Conservation (phyloP, 2,113 vertebrate species). For the Struthio camelus region DNA sequence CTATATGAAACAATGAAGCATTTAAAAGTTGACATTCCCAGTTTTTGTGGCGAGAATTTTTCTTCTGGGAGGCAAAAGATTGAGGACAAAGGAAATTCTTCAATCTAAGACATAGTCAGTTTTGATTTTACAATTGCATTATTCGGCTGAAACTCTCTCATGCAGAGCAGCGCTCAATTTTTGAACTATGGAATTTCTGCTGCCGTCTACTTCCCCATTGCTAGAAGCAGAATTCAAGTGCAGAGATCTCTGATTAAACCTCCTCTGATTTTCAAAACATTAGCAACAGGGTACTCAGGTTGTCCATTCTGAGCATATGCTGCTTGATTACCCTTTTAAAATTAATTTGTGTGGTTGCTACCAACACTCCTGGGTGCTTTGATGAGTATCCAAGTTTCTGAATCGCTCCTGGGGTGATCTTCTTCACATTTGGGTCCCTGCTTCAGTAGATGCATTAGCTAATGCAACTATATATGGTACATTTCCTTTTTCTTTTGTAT, state of each 20-base stretch:
- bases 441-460: background rate
- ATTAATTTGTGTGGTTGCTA: background rate
- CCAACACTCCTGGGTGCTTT: background rate
- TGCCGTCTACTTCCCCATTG: background rate
- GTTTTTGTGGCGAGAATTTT: background rate
- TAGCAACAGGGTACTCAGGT: background rate
- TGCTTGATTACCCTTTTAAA: background rate
- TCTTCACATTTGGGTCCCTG: background rate
- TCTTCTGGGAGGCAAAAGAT: background rate
- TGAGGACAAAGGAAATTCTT: background rate
- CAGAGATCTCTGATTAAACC: background rate
- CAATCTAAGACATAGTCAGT: background rate
- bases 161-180: background rate
- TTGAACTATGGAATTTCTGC: background rate
- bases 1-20: background rate
- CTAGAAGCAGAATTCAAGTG: background rate
- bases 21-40: background rate
- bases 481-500: background rate
- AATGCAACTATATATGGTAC: background rate
- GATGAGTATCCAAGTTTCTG: background rate
- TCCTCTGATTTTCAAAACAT: background rate
- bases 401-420: background rate
- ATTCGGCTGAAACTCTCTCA: background rate
- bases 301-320: background rate
- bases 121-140: background rate